Evolutionary conservation across 2,797 vertebrate genomes (phyloP), one percentile per base, ranked within the genome.

Genomic region (Mionectes olivaceus): DNA sequence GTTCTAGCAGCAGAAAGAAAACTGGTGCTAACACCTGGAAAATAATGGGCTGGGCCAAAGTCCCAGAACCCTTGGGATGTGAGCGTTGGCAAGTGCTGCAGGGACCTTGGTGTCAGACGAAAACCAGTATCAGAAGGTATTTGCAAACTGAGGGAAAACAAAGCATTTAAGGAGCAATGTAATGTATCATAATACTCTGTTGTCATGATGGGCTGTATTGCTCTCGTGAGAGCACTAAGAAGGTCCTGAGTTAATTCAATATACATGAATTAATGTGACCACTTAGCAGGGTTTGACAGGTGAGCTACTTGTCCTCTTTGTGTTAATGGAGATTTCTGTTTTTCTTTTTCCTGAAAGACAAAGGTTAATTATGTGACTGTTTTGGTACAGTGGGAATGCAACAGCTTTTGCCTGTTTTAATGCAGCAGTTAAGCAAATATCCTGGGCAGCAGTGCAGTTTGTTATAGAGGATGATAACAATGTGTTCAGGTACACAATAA

Each of bases 261-360:
- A n/a, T 13, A 16, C 2, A 11, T 37, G 21, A 69, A 76, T 14
- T 44, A 64, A 39, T 25, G 43, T 43, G 49, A 63, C 22, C 16
- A 24, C n/a, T 83, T 41, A 19, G 8, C 25, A 25, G 56, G 41
- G 19, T 64, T 82, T 68, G 43, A 17, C 17, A 21, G 33, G 25
- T 63, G 35, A 39, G 35, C 44, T 68, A 5, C 14, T 56, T 30
- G 7, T 70, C 60, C 71, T 57, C 9, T 7, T 3, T 70, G 28
- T 55, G 10, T 33, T 49, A 71, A 37, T 2, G 4, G 32, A 52
- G 18, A 6, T 10, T 9, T 32, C 7, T 35, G 7, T 35, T 35
- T 43, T 39, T 28, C 19, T 33, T 12, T 12, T 1, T 1, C 2
- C 2, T 2, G 25, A 52, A 59, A 39, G n/a, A 27, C 19, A 10